phyloP scores from a whole-genome alignment of 2,888 invertebrate genomes.

The Scaptomyza polygonia region DNA sequence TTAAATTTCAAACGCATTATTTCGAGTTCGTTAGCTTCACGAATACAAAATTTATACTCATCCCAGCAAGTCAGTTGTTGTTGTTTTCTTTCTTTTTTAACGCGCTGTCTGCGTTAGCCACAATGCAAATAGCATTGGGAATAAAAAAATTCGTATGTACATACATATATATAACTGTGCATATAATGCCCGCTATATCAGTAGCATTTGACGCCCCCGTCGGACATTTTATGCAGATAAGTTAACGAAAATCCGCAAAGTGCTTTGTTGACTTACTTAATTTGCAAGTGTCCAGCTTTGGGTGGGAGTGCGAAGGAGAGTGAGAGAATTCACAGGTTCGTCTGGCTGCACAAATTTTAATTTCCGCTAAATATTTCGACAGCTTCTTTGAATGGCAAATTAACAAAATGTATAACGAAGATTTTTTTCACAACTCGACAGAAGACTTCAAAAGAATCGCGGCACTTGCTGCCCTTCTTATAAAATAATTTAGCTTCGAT shows the following conservation, averaged over 20 bases:
- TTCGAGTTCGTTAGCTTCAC: conserved; percentile 83
- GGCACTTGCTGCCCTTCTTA: conserved; percentile 16
- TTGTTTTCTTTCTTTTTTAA: not conserved
- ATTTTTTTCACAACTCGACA: conserved; percentile 8
- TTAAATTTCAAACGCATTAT: conserved; percentile 83
- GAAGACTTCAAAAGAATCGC: conserved; percentile 62
- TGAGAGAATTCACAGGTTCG: conserved; percentile 14
- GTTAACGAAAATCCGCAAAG: conserved; percentile 74
- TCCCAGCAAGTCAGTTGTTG: not conserved
- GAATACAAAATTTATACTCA: conserved; percentile 74
- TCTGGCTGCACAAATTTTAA: conserved; percentile 69
- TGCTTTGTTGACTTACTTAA: conserved; percentile 80
- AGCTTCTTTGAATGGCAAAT: conserved; percentile 50
- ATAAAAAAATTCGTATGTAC: too few species aligned
- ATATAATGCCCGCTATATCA: conserved; percentile 38
- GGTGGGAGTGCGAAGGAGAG: not conserved
- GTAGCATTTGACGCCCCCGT: conserved; percentile 22
- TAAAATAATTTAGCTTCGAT: conserved; percentile 30
- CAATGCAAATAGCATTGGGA: conserved; percentile 71
- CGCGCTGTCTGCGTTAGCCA: conserved; percentile 53
- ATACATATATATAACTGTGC: conserved; percentile 16
- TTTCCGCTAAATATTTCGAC: conserved; percentile 63
- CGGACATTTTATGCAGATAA: conserved; percentile 70
- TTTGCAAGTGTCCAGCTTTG: conserved; percentile 60
- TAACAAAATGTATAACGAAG: conserved; percentile 28